A percentile compares a stretch with the other conserved stretches of the same genome.
phyloP scores from a whole-genome alignment of 23 tunicate species.

The Halocynthia aurantium region DNA sequence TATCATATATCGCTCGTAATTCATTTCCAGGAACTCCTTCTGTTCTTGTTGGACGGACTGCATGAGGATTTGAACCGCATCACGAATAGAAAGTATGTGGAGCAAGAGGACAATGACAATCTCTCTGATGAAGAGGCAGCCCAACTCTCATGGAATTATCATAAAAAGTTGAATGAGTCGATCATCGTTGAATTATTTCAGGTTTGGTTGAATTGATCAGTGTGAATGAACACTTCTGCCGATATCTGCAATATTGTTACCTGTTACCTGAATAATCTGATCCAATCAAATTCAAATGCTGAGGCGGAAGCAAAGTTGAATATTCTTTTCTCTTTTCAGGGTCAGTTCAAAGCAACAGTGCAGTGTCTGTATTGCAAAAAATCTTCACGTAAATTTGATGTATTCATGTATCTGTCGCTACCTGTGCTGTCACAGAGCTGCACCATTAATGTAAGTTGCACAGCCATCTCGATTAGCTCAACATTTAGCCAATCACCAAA shows the following conservation, averaged over 20 bases:
- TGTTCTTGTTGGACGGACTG: constrained; percentile 68
- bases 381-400: constrained; percentile 72
- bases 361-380: constrained; percentile 59
- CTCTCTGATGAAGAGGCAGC: constrained; percentile 63
- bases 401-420: constrained; percentile 63
- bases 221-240: too few relatives aligned
- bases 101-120: constrained; percentile 58
- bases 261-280: too few relatives aligned
- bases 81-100: constrained; percentile 28
- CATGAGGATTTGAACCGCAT: constrained; percentile 78
- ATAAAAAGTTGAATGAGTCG: constrained; percentile 65
- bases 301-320: too few relatives aligned
- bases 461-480: too few relatives aligned
- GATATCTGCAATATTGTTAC: too few relatives aligned
- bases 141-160: constrained; percentile 50
- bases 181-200: constrained; percentile 60
- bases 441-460: not conserved
- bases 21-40: constrained; percentile 30
- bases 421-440: constrained; percentile 47
- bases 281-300: too few relatives aligned
- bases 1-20: too few relatives aligned
- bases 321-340: not conserved
- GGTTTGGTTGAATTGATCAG: too few relatives aligned
- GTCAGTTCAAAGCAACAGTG: constrained; percentile 79
- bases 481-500: too few relatives aligned